phyloP scores from a whole-genome alignment of 2,113 vertebrate genomes.

The Hemiprocne comata region DNA sequence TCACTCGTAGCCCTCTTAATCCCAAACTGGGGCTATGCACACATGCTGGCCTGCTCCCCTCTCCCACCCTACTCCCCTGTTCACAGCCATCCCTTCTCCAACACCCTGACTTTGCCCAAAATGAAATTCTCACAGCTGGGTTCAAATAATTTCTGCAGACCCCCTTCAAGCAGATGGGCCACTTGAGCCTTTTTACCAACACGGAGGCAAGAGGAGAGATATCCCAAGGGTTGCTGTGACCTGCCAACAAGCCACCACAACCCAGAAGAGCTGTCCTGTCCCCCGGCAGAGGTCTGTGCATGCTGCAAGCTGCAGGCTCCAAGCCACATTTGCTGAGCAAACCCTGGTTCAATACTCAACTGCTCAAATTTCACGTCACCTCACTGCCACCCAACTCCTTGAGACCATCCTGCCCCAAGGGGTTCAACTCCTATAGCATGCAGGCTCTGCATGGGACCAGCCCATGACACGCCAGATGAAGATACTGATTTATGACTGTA shows the following conservation, averaged over 20 bases:
- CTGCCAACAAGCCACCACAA: neutral
- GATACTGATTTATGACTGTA: neutral
- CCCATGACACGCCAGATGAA: neutral
- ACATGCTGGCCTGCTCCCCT: neutral
- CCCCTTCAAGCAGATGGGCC: neutral
- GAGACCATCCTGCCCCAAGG: neutral
- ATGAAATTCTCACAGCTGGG: neutral
- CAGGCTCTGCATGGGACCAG: neutral
- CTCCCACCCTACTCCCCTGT: neutral
- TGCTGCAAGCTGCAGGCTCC: neutral
- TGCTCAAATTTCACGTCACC: accelerated
- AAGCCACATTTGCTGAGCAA: neutral
- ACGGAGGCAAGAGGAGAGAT: accelerated
- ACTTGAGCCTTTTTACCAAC: neutral
- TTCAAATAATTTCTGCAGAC: neutral
- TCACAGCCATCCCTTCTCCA: neutral
- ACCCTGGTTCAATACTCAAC: neutral
- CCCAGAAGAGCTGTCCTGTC: accelerated
- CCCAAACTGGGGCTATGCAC: neutral
- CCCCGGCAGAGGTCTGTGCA: accelerated
- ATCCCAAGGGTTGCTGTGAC: accelerated
- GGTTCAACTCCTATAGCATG: accelerated
- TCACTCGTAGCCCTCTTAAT: neutral
- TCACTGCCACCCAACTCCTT: accelerated
- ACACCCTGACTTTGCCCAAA: neutral